Evolutionary conservation across 2,888 invertebrate genomes (phyloP), one percentile per base, ranked within the genome.

Genomic region (Caenorhabditis uteleia): DNA sequence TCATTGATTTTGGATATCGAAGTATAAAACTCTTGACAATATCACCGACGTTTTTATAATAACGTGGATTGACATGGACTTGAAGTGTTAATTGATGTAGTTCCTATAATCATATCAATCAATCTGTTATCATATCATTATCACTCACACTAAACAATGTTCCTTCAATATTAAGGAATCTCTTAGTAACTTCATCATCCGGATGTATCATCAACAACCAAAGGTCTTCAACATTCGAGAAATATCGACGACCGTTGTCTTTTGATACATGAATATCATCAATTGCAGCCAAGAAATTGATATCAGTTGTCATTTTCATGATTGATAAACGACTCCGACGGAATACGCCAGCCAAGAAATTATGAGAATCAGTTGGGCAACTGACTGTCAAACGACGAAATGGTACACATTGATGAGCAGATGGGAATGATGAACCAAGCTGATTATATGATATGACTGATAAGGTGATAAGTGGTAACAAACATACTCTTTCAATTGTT

Each of bases 171-270:
- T 25, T 6, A 27, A 68, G 50, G 47, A 66, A 70, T 12, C 48
- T 40, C 21, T 57, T 38, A 23, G 68, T 57, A 27, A 62, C 53
- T 2, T 70, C 56, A 43, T 73, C 68, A 25, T 51, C 40, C 29
- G 58, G 61, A 16, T 61, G 53, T 16, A 73, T 64, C 25, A 73
- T 66, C 49, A 73, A 53, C 16, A 73, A 44, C 73, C 73, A 73
- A 6, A 73, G 46, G 16, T 73, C 73, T 48, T 73, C 73, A 21
- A 66, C 68, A 34, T 70, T 70, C 14, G 62, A 58, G 42, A 73
- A 73, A 54, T 73, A 73, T 36, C 58, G 48, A 7, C 73, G 51
- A 16, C 48, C 48, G 18, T 36, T 39, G 26, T 68, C 73, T 46
- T 70, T 70, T 8, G 56, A 42, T 12, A 73, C 69, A 27, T 67